These are phyloP conservation scores for Parnassius orleans DNA, from an alignment of 2,888 invertebrate species.

Conservation along the genomic window DNA sequence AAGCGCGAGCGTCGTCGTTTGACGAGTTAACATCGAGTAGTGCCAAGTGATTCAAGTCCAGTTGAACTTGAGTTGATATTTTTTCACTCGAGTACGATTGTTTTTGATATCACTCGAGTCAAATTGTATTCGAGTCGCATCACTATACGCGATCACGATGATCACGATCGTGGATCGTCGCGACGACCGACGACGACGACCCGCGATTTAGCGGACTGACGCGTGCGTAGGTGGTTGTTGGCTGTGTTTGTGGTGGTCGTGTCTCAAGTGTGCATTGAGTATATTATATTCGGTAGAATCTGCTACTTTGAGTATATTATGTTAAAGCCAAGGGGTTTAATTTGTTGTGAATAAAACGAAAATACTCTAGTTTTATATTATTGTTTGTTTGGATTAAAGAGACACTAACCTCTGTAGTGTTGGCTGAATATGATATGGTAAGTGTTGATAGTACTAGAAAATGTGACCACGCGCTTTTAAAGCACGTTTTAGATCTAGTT, in stretches of 20 bases:
- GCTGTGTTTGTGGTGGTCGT: slow-evolving; percentile 15
- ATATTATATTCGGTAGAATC: no score
- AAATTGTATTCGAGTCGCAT: no score
- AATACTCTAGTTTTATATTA: slow-evolving; percentile 27
- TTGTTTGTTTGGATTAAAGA: slow-evolving; percentile 17
- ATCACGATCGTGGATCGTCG: no score
- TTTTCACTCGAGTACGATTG: no score
- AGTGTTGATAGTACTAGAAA: slow-evolving; percentile 37
- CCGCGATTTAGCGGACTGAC: slow-evolving; percentile 43
- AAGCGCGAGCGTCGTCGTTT: no score
- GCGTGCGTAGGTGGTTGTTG: slow-evolving; percentile 35
- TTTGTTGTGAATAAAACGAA: slow-evolving; percentile 40
- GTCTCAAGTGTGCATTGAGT: slow-evolving; percentile 40
- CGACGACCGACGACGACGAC: no score
- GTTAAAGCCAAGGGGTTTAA: slow-evolving; percentile 25
- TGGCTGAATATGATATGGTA: slow-evolving; percentile 47
- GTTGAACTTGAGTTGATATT: no score
- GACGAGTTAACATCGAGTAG: no score
- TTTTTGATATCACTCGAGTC: no score
- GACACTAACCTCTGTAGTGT: slow-evolving; percentile 24
- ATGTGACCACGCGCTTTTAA: slow-evolving; percentile 50
- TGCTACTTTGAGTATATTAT: slow-evolving; percentile 39
- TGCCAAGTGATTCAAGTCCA: no score
- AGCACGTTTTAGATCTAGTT: slow-evolving; percentile 43
- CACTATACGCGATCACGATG: no score